Percentiles rank a stretch among this genome's conserved stretches.
phyloP scores from a whole-genome alignment of 2,797 vertebrate genomes.

The Astyanax mexicanus region DNA sequence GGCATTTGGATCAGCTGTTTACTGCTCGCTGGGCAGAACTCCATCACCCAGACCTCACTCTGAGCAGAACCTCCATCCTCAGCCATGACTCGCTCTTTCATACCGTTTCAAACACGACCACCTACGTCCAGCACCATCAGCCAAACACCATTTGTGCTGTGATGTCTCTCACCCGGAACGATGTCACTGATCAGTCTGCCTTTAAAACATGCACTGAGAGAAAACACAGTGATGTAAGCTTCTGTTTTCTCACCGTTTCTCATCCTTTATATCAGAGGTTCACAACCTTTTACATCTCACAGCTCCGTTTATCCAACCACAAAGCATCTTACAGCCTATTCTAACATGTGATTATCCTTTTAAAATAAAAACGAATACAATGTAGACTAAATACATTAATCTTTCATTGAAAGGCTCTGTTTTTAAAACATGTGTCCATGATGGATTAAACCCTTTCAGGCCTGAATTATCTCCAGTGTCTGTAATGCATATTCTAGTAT shows the following conservation, averaged over 20 bases:
- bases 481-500: no score
- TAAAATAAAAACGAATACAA: no score
- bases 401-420: no score
- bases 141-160: neutral
- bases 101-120: neutral
- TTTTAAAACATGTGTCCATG: no score
- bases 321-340: no score
- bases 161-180: neutral
- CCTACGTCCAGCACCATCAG: neutral
- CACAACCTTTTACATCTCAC: no score
- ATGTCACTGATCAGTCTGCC: neutral
- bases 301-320: no score
- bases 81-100: neutral
- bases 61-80: neutral
- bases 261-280: neutral
- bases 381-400: no score
- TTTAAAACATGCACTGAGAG: no score
- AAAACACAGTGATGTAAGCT: neutral
- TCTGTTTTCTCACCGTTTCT: neutral
- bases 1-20: neutral
- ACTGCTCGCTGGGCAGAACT: slow-evolving; percentile 2
- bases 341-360: no score
- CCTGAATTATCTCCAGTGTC: no score
- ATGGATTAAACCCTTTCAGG: no score
- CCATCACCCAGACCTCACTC: neutral